Base-by-base conservation (phyloP, 2,113 vertebrate species). In the Thymallus thymallus region DNA sequence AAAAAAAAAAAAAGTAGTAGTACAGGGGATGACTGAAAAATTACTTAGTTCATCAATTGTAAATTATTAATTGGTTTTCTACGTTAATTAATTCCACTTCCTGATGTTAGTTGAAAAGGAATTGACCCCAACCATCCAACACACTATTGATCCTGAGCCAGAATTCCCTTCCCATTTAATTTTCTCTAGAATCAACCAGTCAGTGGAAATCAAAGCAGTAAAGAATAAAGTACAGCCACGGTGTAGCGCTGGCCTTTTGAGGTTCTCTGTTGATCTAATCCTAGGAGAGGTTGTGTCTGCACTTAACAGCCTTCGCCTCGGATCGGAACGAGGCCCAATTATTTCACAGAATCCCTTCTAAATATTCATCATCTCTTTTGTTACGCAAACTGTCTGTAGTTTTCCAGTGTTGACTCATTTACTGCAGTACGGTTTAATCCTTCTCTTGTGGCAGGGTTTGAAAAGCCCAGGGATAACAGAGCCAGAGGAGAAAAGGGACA, bases 341-440 rank as follows among this genome's bases (percentile, higher is more conserved):
- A 87, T 90, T 92, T 84, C 23, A 32, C 18, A 67, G 86, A 90
- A 91, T 89, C 87, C 71, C 12, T 87, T n/a, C 86, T 90, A 88
- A 92, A 89, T 86, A 84, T 88, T 86, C 73, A 83, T 91, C 89
- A 91, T 88, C 88, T 87, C 84, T 80, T 87, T 88, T 88, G 87
- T 90, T 87, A 84, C 81, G 83, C 74, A 89, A 89, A 89, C 84
- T 82, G 85, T 87, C 75, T 85, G 84, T 78, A 84, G 71, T 88
- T 84, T 51, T 51, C 48, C 48, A 79, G 75, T 87, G 87, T 88
- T 87, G 82, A 88, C 84, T 90, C 87, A 84, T 88, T 87, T 78
- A 86, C 74, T 83, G 80, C 82, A 88, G 87, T 88, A 90, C 86
- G 84, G 82, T 82, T 69, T 89, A 90, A 91, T 90, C 88, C 86